Evolutionary conservation across 2,888 invertebrate species (phyloP).

Genomic region (Miltochrista miniata): DNA sequence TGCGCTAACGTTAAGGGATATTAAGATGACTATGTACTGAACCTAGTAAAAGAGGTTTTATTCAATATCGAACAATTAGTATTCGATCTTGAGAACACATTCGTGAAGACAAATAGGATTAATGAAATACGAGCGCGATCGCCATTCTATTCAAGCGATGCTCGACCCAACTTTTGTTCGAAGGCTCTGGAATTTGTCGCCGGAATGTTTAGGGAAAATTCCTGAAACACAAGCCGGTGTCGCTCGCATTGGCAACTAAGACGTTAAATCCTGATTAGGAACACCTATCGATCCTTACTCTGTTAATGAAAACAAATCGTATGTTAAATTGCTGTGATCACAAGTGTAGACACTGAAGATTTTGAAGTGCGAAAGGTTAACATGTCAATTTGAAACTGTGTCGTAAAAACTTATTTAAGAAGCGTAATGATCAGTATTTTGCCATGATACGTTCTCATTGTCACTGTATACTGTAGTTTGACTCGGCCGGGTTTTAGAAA

Average conservation of each 20-base stretch:
- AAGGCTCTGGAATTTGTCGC: conserved; percentile 60
- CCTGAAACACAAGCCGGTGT: conserved; percentile 57
- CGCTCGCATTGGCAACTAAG: conserved; percentile 63
- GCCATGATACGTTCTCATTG: background rate
- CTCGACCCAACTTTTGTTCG: conserved; percentile 59
- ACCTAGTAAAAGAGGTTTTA: too few relatives aligned
- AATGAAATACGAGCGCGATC: conserved; percentile 37
- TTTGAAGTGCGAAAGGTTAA: conserved; percentile 19
- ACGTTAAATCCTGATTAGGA: conserved; percentile 74
- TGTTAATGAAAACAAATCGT: conserved; percentile 71
- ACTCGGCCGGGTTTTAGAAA: too few relatives aligned
- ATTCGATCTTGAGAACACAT: conserved; percentile 1
- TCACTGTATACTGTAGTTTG: too few relatives aligned
- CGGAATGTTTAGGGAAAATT: conserved; percentile 73
- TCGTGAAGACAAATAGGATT: background rate
- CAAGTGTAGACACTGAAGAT: conserved; percentile 45
- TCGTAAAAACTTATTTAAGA: background rate
- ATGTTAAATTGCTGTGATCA: conserved; percentile 51
- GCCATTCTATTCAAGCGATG: conserved; percentile 45
- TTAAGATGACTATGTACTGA: too few relatives aligned
- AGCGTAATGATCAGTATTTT: too few relatives aligned
- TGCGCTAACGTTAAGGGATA: too few relatives aligned
- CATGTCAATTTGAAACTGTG: background rate
- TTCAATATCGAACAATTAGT: too few relatives aligned
- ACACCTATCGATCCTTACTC: conserved; percentile 64